These are phyloP conservation scores for Polypterus bichir DNA, from an alignment of 2,113 vertebrate species.

Conservation along the genomic window DNA sequence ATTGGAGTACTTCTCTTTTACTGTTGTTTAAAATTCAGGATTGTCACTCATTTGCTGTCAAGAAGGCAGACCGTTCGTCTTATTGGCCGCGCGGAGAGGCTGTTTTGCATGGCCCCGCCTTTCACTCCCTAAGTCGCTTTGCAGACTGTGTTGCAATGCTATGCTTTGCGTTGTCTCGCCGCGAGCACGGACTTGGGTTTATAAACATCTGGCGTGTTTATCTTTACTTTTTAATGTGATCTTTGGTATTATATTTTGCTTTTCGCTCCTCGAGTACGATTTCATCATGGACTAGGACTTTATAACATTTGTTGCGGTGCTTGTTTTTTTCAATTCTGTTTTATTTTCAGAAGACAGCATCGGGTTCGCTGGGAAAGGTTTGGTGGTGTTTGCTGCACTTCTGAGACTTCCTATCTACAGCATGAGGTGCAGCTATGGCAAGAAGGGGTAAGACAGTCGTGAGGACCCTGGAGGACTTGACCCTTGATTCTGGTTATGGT, in stretches of 20 bases:
- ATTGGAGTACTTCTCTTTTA: too few species aligned
- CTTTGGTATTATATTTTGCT: too few species aligned
- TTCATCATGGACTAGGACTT: too few species aligned
- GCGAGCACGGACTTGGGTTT: conserved; percentile 1
- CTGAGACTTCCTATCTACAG: conserved; percentile 53
- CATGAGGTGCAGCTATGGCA: conserved; percentile 90
- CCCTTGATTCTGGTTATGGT: conserved; percentile 97
- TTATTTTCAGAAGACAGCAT: neutral
- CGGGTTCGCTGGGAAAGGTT: conserved; percentile 14
- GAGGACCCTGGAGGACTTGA: conserved; percentile 94
- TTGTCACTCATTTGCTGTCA: too few species aligned
- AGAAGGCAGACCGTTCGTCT: neutral
- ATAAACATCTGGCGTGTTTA: too few species aligned
- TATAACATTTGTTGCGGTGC: too few species aligned
- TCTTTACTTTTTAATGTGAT: too few species aligned
- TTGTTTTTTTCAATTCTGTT: too few species aligned
- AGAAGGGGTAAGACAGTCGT: conserved; percentile 83
- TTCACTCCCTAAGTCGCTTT: conserved; percentile 2
- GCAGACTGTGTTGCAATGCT: conserved; percentile 14
- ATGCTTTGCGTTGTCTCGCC: conserved; percentile 1
- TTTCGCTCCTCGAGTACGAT: too few species aligned
- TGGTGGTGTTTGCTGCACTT: conserved; percentile 24
- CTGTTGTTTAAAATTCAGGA: too few species aligned
- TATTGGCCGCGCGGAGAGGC: conserved; percentile 5
- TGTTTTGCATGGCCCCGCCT: conserved; percentile 12